Evolutionary conservation across 35 echinoderm and acorn worm genomes (phyloP).

Genomic region (Lytechinus variegatus): DNA sequence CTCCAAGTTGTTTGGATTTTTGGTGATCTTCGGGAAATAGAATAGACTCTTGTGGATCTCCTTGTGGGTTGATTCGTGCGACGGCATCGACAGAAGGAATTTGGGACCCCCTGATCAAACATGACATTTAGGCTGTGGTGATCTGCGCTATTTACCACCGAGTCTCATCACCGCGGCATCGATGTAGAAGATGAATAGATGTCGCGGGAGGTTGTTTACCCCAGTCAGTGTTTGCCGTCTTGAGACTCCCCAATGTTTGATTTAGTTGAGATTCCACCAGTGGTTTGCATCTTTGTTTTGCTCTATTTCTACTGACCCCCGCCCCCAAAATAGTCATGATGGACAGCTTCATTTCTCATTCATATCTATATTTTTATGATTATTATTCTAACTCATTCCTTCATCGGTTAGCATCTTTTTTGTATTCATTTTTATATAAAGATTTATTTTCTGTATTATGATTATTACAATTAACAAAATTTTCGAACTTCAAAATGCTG

Average conservation of each 20-base stretch:
- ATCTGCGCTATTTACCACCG: conserved; percentile 1
- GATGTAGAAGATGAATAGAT: background rate
- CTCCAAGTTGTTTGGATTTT: background rate
- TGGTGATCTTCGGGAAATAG: background rate
- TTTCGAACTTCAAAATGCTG: no score
- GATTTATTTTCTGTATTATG: no score
- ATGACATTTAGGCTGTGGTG: background rate
- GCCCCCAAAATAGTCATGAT: background rate
- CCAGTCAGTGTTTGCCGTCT: background rate
- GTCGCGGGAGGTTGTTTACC: background rate
- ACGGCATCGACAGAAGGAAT: background rate
- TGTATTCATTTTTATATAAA: no score
- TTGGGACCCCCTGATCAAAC: background rate
- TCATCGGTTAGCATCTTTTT: no score
- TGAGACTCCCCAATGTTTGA: conserved; percentile 1
- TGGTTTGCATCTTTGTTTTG: background rate
- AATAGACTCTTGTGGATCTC: background rate
- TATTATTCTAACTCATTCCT: no score
- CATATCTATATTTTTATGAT: background rate
- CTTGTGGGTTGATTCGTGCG: background rate
- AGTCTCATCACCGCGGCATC: background rate
- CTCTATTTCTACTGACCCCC: background rate
- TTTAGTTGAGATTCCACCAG: background rate
- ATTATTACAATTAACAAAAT: no score
- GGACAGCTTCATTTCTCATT: background rate